Conservation (phyloP, 2,888 invertebrate species). For the Philereme transversata region DNA sequence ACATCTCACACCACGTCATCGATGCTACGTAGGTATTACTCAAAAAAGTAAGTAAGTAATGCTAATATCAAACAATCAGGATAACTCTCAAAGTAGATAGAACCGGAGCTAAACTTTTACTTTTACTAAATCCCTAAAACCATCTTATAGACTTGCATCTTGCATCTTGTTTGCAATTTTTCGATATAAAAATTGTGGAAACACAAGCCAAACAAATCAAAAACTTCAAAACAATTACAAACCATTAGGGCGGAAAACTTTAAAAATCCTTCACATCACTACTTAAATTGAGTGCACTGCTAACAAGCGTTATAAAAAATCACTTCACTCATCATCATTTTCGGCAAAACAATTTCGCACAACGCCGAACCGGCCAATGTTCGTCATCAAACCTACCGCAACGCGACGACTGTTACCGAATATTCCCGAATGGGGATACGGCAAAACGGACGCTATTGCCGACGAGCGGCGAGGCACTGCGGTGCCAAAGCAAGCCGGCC, state of each 20-base stretch:
- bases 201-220: constrained; percentile 31
- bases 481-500: constrained; percentile 52
- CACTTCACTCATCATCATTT: constrained; percentile 42
- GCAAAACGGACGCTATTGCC: constrained; percentile 62
- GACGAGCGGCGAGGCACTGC: constrained; percentile 79
- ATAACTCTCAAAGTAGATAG: background rate
- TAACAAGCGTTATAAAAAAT: constrained; percentile 41
- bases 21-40: too few species aligned
- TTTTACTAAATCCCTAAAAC: background rate
- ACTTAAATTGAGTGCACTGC: constrained; percentile 38
- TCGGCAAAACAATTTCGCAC: constrained; percentile 53
- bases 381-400: constrained; percentile 63
- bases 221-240: constrained; percentile 41
- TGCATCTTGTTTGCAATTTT: too few species aligned
- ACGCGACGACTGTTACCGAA: constrained; percentile 65
- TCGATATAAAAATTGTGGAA: constrained; percentile 23
- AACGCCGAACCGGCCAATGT: constrained; percentile 47
- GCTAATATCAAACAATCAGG: too few species aligned
- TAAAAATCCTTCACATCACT: constrained; percentile 46
- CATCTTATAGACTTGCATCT: constrained; percentile 14
- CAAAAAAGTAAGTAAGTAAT: too few species aligned
- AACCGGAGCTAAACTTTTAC: background rate
- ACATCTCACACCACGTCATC: too few species aligned
- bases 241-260: constrained; percentile 53
- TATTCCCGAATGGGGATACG: constrained; percentile 43